These are phyloP conservation scores for Criorhina ranunculi DNA, from an alignment of 2,888 invertebrate species.

Conservation along the genomic window DNA sequence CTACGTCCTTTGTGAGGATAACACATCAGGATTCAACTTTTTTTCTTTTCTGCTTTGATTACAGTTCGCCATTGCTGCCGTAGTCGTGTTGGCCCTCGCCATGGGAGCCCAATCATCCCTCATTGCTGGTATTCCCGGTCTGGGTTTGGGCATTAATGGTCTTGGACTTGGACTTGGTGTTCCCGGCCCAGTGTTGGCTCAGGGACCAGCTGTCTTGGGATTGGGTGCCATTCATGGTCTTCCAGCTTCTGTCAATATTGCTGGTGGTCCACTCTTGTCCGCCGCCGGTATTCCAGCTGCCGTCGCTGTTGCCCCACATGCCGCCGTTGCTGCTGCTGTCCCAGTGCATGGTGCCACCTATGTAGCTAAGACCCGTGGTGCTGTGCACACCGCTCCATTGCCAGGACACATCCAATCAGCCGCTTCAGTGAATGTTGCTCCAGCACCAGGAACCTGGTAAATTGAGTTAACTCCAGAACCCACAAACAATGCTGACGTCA, in stretches of 20 bases:
- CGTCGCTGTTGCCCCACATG: conserved; percentile 78
- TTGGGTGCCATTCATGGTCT: conserved; percentile 63
- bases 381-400: conserved; percentile 82
- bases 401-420: conserved; percentile 82
- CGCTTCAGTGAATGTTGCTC: conserved; percentile 81
- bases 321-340: conserved; percentile 71
- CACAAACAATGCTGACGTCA: conserved; percentile 23
- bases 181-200: conserved; percentile 73
- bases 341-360: conserved; percentile 80
- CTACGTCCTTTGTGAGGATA: conserved; percentile 4
- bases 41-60: conserved; percentile 53
- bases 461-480: conserved; percentile 15
- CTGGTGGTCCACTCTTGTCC: conserved; percentile 47
- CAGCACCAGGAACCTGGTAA: conserved; percentile 81
- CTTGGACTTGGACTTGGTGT: conserved; percentile 58
- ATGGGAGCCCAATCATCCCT: conserved; percentile 76
- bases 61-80: conserved; percentile 80
- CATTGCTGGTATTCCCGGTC: conserved; percentile 77
- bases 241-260: conserved; percentile 64
- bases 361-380: conserved; percentile 82
- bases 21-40: conserved; percentile 15
- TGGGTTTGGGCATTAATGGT: conserved; percentile 46
- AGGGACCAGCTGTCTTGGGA: conserved; percentile 75
- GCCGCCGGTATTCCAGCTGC: conserved; percentile 51
- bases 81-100: conserved; percentile 80